Conservation (phyloP, 2,113 vertebrate genomes). For the Rousettus leschenaultii region DNA sequence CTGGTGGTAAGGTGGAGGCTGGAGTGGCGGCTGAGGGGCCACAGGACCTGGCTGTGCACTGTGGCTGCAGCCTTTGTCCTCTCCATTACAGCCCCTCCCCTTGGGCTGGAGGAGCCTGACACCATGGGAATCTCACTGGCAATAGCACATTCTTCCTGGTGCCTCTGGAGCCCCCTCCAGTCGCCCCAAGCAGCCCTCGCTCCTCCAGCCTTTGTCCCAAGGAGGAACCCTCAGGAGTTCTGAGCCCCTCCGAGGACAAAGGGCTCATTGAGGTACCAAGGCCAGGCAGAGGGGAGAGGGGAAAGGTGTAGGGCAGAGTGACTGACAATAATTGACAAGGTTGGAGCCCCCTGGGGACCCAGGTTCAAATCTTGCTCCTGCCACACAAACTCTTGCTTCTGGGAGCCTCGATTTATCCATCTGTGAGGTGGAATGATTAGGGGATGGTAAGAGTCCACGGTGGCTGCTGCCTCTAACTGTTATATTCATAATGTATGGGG, state of each 20-base stretch:
- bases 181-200: neutral
- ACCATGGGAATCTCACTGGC: neutral
- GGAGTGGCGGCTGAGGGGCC: neutral
- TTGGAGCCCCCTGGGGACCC: neutral
- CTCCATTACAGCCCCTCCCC: neutral
- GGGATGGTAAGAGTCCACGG: neutral
- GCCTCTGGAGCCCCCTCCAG: neutral
- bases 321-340: neutral
- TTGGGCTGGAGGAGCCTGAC: neutral
- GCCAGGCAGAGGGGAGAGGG: neutral
- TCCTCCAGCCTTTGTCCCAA: neutral
- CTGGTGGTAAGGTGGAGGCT: neutral
- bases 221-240: neutral
- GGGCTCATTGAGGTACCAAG: conserved; percentile 50
- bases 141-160: neutral
- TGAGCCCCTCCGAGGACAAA: conserved; percentile 23
- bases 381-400: neutral
- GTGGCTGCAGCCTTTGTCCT: neutral
- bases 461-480: neutral
- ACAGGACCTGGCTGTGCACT: rapidly evolving
- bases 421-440: neutral
- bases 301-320: neutral
- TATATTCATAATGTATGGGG: neutral
- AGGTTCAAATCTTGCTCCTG: neutral
- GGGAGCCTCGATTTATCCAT: neutral